Conservation (phyloP, 1,140 invertebrate genomes). For the Lutraria rhynchaena region DNA sequence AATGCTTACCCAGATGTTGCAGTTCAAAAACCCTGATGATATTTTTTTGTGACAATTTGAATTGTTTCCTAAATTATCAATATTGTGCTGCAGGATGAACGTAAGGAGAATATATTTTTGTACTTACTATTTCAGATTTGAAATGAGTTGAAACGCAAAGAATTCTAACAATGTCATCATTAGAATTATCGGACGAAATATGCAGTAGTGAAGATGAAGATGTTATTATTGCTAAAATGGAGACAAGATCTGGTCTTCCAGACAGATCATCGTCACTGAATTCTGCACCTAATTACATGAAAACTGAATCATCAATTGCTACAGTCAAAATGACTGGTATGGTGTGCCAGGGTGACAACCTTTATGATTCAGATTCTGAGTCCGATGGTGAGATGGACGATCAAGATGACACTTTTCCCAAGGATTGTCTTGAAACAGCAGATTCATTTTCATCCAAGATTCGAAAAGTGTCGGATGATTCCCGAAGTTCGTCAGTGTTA, state of each 20-base stretch:
- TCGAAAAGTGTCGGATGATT: conserved; percentile 17
- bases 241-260: conserved; percentile 41
- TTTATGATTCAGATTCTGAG: conserved; percentile 23
- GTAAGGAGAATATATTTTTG: no score
- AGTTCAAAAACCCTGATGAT: no score
- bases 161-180: conserved; percentile 49
- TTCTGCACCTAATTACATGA: not conserved
- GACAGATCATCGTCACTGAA: not conserved
- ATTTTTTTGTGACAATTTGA: no score
- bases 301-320: conserved; percentile 43
- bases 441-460: conserved; percentile 10
- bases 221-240: conserved; percentile 47
- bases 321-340: conserved; percentile 45
- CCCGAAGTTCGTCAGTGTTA: conserved; percentile 27
- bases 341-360: conserved; percentile 17
- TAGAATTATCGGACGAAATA: conserved; percentile 48
- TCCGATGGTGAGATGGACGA: conserved; percentile 36
- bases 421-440: not conserved
- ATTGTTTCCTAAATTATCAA: no score
- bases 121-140: no score
- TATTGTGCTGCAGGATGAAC: no score
- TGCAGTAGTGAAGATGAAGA: conserved; percentile 57
- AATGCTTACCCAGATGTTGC: no score
- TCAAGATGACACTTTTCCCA: not conserved
- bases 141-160: no score